Percentiles rank a stretch among this genome's conserved stretches.
These are phyloP conservation scores for Drosophila meridionalis DNA, from an alignment of 2,888 invertebrate genomes.

Conservation along the genomic window DNA sequence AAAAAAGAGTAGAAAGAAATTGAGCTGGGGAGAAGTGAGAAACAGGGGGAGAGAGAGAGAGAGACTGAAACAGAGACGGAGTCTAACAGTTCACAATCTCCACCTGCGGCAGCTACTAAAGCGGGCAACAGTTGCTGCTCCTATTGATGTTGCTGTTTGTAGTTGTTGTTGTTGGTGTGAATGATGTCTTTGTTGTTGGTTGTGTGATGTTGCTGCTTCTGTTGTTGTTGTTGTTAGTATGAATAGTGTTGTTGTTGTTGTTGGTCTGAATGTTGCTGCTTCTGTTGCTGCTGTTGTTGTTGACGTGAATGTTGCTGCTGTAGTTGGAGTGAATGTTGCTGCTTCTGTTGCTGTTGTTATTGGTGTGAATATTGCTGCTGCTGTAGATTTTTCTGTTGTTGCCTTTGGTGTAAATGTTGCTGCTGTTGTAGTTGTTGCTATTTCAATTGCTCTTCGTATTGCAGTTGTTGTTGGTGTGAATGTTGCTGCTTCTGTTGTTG, in stretches of 20 bases:
- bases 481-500: not conserved
- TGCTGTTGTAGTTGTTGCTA: not conserved
- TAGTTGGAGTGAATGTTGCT: not conserved
- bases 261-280: not conserved
- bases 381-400: not conserved
- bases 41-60: not conserved
- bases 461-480: not conserved
- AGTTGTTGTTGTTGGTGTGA: not conserved
- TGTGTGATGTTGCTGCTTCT: conserved; percentile 15
- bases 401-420: not conserved
- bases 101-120: conserved; percentile 33
- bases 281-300: not conserved
- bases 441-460: not conserved
- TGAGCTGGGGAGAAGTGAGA: not conserved
- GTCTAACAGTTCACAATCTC: conserved; percentile 53
- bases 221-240: conserved; percentile 26
- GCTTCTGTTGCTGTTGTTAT: not conserved
- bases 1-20: not conserved
- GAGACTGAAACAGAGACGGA: not conserved
- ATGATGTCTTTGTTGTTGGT: not conserved
- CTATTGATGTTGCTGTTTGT: conserved; percentile 25
- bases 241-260: not conserved
- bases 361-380: not conserved
- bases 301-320: not conserved
- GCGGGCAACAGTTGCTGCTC: conserved; percentile 28